Percentiles rank a stretch among this genome's conserved stretches.
Evolutionary conservation across 1,140 invertebrate genomes (phyloP).

Genomic region (Drosophila varians): DNA sequence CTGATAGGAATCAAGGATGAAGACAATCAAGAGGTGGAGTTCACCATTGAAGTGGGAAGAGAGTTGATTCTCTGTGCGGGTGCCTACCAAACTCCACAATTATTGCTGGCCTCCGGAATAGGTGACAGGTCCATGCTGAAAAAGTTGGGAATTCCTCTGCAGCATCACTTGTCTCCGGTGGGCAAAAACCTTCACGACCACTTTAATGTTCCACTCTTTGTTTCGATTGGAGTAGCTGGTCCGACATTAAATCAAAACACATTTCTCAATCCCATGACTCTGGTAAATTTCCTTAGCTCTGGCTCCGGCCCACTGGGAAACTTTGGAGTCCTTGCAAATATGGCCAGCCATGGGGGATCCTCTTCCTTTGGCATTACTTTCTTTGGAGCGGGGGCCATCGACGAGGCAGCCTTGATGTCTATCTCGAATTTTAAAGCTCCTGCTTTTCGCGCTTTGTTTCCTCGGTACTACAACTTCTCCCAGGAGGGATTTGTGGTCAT

Average conservation of each 20-base stretch:
- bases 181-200: slow-evolving; percentile 90
- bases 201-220: slow-evolving; percentile 88
- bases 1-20: slow-evolving; percentile 69
- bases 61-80: slow-evolving; percentile 90
- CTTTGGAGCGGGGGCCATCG: slow-evolving; percentile 88
- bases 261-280: slow-evolving; percentile 85
- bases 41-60: slow-evolving; percentile 85
- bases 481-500: slow-evolving; percentile 89
- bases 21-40: slow-evolving; percentile 64
- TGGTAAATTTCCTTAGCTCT: slow-evolving; percentile 86
- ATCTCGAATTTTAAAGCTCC: slow-evolving; percentile 87
- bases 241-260: slow-evolving; percentile 86
- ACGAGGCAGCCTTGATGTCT: slow-evolving; percentile 87
- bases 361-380: slow-evolving; percentile 85
- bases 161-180: slow-evolving; percentile 85
- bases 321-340: slow-evolving; percentile 86
- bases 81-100: slow-evolving; percentile 88
- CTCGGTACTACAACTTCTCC: slow-evolving; percentile 85
- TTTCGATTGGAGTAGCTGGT: slow-evolving; percentile 86
- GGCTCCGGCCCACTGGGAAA: slow-evolving; percentile 85
- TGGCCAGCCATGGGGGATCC: slow-evolving; percentile 72
- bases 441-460: slow-evolving; percentile 87
- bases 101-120: slow-evolving; percentile 89
- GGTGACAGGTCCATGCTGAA: slow-evolving; percentile 85
- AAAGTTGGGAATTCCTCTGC: slow-evolving; percentile 84